phyloP scores from a whole-genome alignment of 1,140 invertebrate species.

The Pseudachorutes palmiensis region DNA sequence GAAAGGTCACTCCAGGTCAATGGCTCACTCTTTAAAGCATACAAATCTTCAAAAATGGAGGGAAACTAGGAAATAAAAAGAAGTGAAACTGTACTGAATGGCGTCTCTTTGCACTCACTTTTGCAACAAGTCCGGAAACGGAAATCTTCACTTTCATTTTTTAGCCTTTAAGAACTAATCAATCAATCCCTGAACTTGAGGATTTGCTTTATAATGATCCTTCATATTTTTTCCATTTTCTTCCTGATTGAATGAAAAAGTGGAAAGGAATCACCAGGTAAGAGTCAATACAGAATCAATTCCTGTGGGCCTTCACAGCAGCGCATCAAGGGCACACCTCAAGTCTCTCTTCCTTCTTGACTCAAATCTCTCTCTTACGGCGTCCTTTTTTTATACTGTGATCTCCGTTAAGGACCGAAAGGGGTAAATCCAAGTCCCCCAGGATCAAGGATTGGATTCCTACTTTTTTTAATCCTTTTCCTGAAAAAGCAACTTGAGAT shows the following conservation, averaged over 20 bases:
- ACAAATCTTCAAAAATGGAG: too few relatives aligned
- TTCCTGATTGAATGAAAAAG: background rate
- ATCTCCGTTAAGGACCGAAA: background rate
- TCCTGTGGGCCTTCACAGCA: background rate
- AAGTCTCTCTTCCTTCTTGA: too few relatives aligned
- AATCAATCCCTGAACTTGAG: background rate
- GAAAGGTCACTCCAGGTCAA: too few relatives aligned
- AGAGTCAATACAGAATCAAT: background rate
- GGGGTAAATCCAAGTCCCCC: background rate
- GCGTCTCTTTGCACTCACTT: too few relatives aligned
- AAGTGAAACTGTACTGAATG: too few relatives aligned
- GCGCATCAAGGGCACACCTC: too few relatives aligned
- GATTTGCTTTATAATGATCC: background rate
- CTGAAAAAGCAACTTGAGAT: slow-evolving; percentile 7
- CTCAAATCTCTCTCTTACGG: background rate
- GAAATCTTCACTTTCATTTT: background rate
- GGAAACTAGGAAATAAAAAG: too few relatives aligned
- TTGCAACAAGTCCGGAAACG: too few relatives aligned
- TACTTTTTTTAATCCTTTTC: background rate
- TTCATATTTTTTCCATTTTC: background rate
- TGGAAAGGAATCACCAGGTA: too few relatives aligned
- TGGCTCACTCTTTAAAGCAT: too few relatives aligned
- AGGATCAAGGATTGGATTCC: slow-evolving; percentile 5
- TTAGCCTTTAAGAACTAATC: background rate
- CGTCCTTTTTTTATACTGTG: background rate